Percentiles rank a stretch among this genome's conserved stretches.
Conservation (phyloP, 2,797 vertebrate genomes). For the Ptychadena robeensis region DNA sequence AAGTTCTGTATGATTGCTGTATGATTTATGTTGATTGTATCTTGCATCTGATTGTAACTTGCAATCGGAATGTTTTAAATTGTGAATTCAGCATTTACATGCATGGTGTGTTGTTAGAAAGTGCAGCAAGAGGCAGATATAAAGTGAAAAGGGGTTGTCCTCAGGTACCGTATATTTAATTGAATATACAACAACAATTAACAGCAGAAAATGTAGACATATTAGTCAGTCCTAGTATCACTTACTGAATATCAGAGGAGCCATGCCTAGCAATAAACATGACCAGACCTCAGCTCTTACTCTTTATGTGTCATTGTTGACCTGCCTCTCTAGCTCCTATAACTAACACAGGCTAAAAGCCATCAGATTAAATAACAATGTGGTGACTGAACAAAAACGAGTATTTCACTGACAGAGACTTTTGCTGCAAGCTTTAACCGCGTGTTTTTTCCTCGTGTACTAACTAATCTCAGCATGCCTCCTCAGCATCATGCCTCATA, state of each 20-base stretch:
- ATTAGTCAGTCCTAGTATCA: not conserved
- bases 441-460: conserved; percentile 46
- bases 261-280: not conserved
- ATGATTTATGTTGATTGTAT: too few species aligned
- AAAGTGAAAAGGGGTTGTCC: too few species aligned
- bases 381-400: conserved; percentile 45
- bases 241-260: too few species aligned
- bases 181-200: too few species aligned
- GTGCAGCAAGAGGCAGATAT: too few species aligned
- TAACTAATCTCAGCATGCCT: conserved; percentile 54
- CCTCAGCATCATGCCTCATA: conserved; percentile 55
- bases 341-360: conserved; percentile 26
- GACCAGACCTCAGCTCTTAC: not conserved
- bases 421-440: conserved; percentile 51
- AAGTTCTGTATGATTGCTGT: too few species aligned
- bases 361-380: conserved; percentile 44
- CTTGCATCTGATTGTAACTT: too few species aligned
- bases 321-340: conserved; percentile 8
- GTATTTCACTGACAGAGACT: conserved; percentile 51
- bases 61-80: too few species aligned
- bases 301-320: not conserved
- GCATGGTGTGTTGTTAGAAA: too few species aligned
- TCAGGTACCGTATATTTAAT: too few species aligned
- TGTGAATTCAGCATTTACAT: too few species aligned
- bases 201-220: not conserved